A percentile compares a stretch with the other conserved stretches of the same genome.
These are phyloP conservation scores for Cremastobaeus sp. DNA, from an alignment of 2,888 invertebrate genomes.

Conservation along the genomic window DNA sequence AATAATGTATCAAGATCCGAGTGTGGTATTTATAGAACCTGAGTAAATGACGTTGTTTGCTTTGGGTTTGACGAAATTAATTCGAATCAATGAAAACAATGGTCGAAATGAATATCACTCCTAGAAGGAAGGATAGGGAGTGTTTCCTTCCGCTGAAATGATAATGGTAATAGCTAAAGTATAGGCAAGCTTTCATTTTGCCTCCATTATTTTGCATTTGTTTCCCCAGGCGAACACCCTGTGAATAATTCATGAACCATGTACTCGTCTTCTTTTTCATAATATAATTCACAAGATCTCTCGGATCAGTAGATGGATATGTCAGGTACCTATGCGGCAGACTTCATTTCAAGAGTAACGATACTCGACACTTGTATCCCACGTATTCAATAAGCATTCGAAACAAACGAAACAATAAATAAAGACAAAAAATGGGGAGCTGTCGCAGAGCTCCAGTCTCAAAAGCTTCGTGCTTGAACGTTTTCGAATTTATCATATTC, in stretches of 20 bases:
- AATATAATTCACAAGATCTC: constrained; percentile 68
- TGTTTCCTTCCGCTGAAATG: constrained; percentile 48
- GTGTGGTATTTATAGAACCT: no score
- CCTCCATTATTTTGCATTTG: constrained; percentile 74
- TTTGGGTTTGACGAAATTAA: constrained; percentile 35
- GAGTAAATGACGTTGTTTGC: constrained; percentile 13
- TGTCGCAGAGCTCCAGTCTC: no score
- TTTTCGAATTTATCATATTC: no score
- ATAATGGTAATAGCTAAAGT: constrained; percentile 68
- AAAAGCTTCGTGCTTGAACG: no score
- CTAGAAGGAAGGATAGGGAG: constrained; percentile 34
- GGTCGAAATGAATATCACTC: constrained; percentile 49
- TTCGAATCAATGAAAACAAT: constrained; percentile 49
- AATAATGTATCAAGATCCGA: no score
- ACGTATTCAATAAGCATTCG: constrained; percentile 49
- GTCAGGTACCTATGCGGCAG: constrained; percentile 43
- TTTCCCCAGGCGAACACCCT: constrained; percentile 61
- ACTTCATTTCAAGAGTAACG: constrained; percentile 42
- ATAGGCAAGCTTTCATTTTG: constrained; percentile 67
- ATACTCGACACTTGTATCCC: constrained; percentile 32
- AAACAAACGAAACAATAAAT: constrained; percentile 33
- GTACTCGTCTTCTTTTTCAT: constrained; percentile 63
- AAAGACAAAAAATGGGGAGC: constrained; percentile 6
- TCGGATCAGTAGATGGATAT: constrained; percentile 51
- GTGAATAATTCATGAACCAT: constrained; percentile 59